A percentile compares a stretch with the other conserved stretches of the same genome.
phyloP scores from a whole-genome alignment of 2,797 vertebrate genomes.

The Anolis apletophallus region DNA sequence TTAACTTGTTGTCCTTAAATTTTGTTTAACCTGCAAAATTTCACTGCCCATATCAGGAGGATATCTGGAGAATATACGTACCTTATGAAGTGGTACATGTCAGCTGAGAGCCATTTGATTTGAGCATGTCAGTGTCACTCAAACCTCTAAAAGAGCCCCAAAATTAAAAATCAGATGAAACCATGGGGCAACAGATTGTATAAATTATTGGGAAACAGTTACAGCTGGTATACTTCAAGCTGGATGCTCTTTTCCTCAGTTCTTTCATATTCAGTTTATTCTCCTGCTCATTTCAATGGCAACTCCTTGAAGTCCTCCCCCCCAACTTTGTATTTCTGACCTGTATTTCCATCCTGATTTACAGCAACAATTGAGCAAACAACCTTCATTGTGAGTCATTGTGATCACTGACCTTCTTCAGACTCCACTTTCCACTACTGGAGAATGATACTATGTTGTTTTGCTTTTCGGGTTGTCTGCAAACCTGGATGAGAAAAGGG shows the following conservation, averaged over 20 bases:
- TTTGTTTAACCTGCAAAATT: no score
- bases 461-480: slow-evolving; percentile 16
- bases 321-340: not conserved
- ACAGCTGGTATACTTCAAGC: not conserved
- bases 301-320: not conserved
- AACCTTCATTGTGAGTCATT: slow-evolving; percentile 4
- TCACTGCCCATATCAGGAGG: no score
- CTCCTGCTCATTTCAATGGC: not conserved
- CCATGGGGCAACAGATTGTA: not conserved
- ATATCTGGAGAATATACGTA: no score
- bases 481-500: slow-evolving; percentile 18
- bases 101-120: no score
- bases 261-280: not conserved
- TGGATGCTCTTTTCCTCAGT: not conserved
- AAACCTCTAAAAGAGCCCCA: no score
- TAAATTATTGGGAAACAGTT: not conserved
- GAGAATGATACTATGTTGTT: slow-evolving; percentile 24
- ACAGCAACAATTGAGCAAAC: slow-evolving; percentile 33
- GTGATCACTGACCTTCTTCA: slow-evolving; percentile 21
- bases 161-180: not conserved
- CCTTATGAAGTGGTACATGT: no score
- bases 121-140: no score
- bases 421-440: not conserved
- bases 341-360: slow-evolving; percentile 9
- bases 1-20: no score